These are phyloP conservation scores for Diadromus collaris DNA, from an alignment of 2,888 invertebrate genomes.

Conservation along the genomic window DNA sequence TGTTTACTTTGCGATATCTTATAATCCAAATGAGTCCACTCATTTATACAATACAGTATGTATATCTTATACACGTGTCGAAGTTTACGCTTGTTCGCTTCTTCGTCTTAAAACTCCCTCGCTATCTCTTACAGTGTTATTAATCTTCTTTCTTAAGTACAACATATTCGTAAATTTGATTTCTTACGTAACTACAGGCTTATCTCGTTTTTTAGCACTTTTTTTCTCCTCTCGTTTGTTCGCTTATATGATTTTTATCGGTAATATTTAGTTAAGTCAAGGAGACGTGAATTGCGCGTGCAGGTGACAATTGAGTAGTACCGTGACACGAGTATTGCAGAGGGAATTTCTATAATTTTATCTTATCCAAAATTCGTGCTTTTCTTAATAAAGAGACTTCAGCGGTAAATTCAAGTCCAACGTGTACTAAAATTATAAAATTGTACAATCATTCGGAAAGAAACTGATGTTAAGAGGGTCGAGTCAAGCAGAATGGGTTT, in stretches of 20 bases:
- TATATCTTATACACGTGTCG: slow-evolving; percentile 30
- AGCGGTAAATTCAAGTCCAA: neutral
- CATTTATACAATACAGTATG: slow-evolving; percentile 41
- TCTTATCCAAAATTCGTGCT: neutral
- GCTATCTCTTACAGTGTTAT: slow-evolving; percentile 12
- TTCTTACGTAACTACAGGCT: slow-evolving; percentile 30
- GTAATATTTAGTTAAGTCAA: slow-evolving; percentile 6
- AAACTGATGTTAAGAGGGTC: neutral
- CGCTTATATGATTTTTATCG: slow-evolving; percentile 11
- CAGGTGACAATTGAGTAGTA: slow-evolving; percentile 3
- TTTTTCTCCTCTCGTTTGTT: slow-evolving; percentile 5
- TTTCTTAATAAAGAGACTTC: neutral
- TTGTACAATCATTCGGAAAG: slow-evolving; percentile 3
- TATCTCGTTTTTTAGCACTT: slow-evolving; percentile 7
- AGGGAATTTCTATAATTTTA: neutral
- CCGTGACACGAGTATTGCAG: slow-evolving; percentile 17
- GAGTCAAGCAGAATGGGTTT: neutral
- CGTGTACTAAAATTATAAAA: neutral
- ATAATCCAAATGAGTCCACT: slow-evolving; percentile 39
- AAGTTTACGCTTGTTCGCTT: slow-evolving; percentile 19
- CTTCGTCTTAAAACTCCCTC: slow-evolving; percentile 2
- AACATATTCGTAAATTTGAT: slow-evolving; percentile 35
- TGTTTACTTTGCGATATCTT: slow-evolving; percentile 33
- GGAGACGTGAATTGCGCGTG: slow-evolving; percentile 21
- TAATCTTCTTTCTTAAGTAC: slow-evolving; percentile 21